Conservation (phyloP, 2,113 vertebrate species). For the Centrocercus urophasianus region DNA sequence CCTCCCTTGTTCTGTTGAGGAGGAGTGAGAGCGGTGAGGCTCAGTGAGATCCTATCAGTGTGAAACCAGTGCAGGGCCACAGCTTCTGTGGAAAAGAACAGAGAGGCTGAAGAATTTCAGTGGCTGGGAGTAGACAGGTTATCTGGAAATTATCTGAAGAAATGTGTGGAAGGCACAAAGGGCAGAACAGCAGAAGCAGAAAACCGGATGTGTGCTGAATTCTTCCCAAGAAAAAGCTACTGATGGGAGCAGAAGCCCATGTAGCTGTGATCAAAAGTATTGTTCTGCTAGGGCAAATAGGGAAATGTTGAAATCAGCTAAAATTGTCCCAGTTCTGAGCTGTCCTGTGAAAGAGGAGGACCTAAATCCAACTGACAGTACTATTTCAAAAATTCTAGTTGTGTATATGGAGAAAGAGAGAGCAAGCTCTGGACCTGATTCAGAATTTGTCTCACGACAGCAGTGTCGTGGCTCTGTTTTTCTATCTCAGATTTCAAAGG, state of each 20-base stretch:
- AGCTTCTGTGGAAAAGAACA: neutral
- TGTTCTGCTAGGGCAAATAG: neutral
- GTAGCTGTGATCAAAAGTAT: neutral
- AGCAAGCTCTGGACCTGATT: neutral
- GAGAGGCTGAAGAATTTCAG: neutral
- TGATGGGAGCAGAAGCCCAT: neutral
- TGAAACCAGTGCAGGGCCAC: neutral
- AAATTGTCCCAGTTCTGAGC: neutral
- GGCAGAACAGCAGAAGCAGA: constrained; percentile 6
- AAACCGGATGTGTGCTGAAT: constrained; percentile 44
- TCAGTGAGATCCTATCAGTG: neutral
- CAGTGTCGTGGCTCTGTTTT: neutral
- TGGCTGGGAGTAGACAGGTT: constrained; percentile 36
- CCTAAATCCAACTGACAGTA: neutral
- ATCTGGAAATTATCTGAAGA: neutral
- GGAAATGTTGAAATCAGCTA: neutral
- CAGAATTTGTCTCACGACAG: neutral
- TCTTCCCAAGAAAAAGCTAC: constrained; percentile 14
- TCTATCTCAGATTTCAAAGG: constrained; percentile 19
- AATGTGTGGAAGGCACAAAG: constrained; percentile 6
- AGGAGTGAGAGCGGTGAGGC: neutral
- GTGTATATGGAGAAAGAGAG: neutral
- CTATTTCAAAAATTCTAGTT: neutral
- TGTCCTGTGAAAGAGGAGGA: neutral
- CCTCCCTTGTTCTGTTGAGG: neutral